Conservation (phyloP, 1,140 invertebrate species). For the Diprion similis region DNA sequence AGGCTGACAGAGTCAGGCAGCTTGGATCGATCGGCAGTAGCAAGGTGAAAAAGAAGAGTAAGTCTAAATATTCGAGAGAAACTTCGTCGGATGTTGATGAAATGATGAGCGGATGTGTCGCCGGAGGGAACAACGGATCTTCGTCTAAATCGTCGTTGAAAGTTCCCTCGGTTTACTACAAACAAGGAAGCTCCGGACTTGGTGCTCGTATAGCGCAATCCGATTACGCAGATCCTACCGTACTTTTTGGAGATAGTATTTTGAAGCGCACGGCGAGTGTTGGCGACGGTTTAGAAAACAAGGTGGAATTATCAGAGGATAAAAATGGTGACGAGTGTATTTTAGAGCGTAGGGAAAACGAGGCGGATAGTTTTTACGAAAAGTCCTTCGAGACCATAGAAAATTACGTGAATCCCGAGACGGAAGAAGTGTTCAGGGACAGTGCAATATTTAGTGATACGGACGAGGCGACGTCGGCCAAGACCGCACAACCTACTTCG, state of each 20-base stretch:
- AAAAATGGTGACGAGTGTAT: slow-evolving; percentile 27
- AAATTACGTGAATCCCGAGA: slow-evolving; percentile 58
- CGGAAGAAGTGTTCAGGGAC: slow-evolving; percentile 77
- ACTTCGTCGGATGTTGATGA: slow-evolving; percentile 52
- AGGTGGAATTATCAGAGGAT: slow-evolving; percentile 14
- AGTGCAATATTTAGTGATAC: slow-evolving; percentile 85
- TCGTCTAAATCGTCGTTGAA: slow-evolving; percentile 21
- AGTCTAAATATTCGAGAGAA: slow-evolving; percentile 39
- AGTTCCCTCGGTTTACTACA: slow-evolving; percentile 61
- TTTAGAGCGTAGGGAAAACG: slow-evolving; percentile 46
- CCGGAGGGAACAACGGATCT: slow-evolving; percentile 11
- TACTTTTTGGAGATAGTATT: slow-evolving; percentile 62
- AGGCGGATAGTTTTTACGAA: slow-evolving; percentile 76
- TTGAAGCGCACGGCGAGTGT: slow-evolving; percentile 35
- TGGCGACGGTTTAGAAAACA: background rate
- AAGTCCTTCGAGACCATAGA: slow-evolving; percentile 79
- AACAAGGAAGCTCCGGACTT: slow-evolving; percentile 81
- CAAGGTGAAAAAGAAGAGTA: slow-evolving; percentile 44
- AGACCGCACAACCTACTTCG: slow-evolving; percentile 15
- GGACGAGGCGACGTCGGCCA: slow-evolving; percentile 57
- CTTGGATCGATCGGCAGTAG: slow-evolving; percentile 40
- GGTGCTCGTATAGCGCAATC: slow-evolving; percentile 87
- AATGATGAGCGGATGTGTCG: slow-evolving; percentile 40
- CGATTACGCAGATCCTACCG: slow-evolving; percentile 82
- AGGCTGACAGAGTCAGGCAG: slow-evolving; percentile 47